Base-by-base conservation (phyloP, 2,113 vertebrate genomes). In the Notechis scutatus region DNA sequence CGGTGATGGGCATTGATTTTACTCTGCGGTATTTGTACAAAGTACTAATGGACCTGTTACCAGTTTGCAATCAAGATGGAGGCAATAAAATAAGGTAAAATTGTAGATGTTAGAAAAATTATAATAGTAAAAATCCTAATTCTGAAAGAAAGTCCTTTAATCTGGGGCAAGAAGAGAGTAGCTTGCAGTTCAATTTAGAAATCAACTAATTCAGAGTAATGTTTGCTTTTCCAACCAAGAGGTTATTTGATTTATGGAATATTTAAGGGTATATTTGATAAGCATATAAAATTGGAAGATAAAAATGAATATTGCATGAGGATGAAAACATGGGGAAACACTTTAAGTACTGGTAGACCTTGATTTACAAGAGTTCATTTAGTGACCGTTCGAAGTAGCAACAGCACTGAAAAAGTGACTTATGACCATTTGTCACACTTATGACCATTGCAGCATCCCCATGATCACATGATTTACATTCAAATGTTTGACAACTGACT, bases 1-100 rank as follows among this genome's bases (percentile, higher is more conserved):
- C 99, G 1, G 99, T 99, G 61, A 99, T 99, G 99, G 99, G 99
- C 91, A 99, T 99, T 0, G 99, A 99, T 97, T 99, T 99, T 96
- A 99, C 99, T 0, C 98, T 99, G 2, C 97, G 99, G 12, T 99
- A 99, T 96, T 99, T 99, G 97, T 99, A 99, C 96, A 99, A 99
- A 96, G 99, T 99, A 56, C 98, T 99, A 15, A 98, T 99, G 97
- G 99, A 99, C 95, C 97, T 99, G 85, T 95, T 99, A 88, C 99
- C 99, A 56, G 98, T 99, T 89, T 99, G 99, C 96, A 99, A 99
- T 97, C 99, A 99, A 93, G 99, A 99, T 29, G 99, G 98, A 26
- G 99, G 99, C 91, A 99, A 99, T 96, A 99, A 99, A 97, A 99
- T 99, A 95, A 98, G 99, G 99, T 99, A 94, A 95, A 39, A 81